phyloP scores from a whole-genome alignment of 2,797 vertebrate genomes.

The Allobates femoralis region DNA sequence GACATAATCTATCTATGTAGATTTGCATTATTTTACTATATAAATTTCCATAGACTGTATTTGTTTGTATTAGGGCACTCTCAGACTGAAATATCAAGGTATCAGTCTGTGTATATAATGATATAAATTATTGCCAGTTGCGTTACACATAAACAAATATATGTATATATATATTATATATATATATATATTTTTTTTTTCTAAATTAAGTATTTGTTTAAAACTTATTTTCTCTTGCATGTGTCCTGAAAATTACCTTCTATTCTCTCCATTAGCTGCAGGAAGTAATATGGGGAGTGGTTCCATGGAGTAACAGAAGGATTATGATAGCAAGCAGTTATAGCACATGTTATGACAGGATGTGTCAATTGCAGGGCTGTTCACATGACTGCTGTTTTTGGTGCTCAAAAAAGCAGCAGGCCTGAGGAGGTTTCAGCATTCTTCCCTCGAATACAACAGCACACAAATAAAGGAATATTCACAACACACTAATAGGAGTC shows the following conservation, averaged over 20 bases:
- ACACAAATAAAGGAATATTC: not conserved
- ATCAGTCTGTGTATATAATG: too few species aligned
- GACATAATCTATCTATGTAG: not conserved
- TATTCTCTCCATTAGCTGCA: constrained; percentile 45
- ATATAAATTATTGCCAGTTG: too few species aligned
- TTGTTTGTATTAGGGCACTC: not conserved
- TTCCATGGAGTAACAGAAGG: constrained; percentile 52
- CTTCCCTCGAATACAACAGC: constrained; percentile 8
- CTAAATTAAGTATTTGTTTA: not conserved
- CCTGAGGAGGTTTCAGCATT: constrained; percentile 41
- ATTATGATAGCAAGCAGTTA: constrained; percentile 55
- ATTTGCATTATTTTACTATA: not conserved
- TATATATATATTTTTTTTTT: too few species aligned
- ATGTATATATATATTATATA: too few species aligned
- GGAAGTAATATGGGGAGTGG: constrained; percentile 49
- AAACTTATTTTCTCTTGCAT: constrained; percentile 3
- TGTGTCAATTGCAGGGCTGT: constrained; percentile 54
- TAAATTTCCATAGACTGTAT: not conserved
- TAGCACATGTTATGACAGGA: constrained; percentile 60
- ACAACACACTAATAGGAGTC: not conserved
- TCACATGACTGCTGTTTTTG: constrained; percentile 51
- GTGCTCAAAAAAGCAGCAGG: constrained; percentile 31
- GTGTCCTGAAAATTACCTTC: constrained; percentile 40
- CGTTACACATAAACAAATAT: too few species aligned
- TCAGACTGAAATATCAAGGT: not conserved